Percentiles rank a stretch among this genome's conserved stretches.
These are phyloP conservation scores for Drosophila neutralis DNA, from an alignment of 2,888 invertebrate species.

Conservation along the genomic window DNA sequence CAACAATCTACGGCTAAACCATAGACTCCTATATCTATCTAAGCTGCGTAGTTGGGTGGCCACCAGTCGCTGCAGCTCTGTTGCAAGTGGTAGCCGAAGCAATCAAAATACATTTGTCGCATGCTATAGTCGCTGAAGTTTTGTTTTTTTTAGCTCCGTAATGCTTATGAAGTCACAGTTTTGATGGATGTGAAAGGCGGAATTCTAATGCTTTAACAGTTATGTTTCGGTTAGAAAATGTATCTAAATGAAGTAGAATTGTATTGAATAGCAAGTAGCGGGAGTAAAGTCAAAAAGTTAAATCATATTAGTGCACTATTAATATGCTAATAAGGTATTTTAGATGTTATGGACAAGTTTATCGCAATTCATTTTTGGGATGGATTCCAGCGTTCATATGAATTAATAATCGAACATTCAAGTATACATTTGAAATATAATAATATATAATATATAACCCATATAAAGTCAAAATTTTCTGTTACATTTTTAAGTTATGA, in stretches of 20 bases:
- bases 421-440: not conserved
- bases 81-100: slow-evolving; percentile 54
- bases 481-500: not conserved
- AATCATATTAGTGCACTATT: not conserved
- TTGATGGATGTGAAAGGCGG: slow-evolving; percentile 54
- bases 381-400: too few relatives aligned
- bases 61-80: slow-evolving; percentile 28
- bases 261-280: not conserved
- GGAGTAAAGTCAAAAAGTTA: too few relatives aligned
- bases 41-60: slow-evolving; percentile 66
- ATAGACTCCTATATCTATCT: slow-evolving; percentile 16
- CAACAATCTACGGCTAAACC: slow-evolving; percentile 36
- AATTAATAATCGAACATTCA: not conserved
- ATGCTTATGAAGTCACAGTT: slow-evolving; percentile 54
- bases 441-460: not conserved
- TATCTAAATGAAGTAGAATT: not conserved
- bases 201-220: slow-evolving; percentile 9
- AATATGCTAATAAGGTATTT: not conserved
- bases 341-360: not conserved
- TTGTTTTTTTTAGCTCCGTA: slow-evolving; percentile 16
- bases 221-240: slow-evolving; percentile 1
- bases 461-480: not conserved
- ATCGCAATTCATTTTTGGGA: not conserved
- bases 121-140: slow-evolving; percentile 29
- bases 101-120: slow-evolving; percentile 73